These are phyloP conservation scores for Melanchra persicariae DNA, from an alignment of 2,888 invertebrate species.

Conservation along the genomic window DNA sequence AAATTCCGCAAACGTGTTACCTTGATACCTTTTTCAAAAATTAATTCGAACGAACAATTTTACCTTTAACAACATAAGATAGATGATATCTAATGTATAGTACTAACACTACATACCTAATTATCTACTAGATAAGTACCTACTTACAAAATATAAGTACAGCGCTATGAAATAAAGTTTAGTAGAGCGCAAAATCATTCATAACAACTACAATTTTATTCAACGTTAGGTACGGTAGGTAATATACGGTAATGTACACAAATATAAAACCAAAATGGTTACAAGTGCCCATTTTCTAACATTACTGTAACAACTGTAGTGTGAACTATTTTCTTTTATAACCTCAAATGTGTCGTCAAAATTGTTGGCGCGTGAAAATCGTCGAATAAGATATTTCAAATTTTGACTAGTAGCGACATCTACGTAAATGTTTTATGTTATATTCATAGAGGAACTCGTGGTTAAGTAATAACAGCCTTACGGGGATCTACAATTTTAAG, in stretches of 20 bases:
- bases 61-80: no score
- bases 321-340: constrained; percentile 50
- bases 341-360: constrained; percentile 54
- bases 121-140: neutral
- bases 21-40: no score
- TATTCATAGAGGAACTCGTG: no score
- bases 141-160: neutral
- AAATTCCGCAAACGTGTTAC: no score
- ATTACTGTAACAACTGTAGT: constrained; percentile 25
- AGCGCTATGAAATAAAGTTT: constrained; percentile 32
- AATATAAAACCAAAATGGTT: constrained; percentile 25
- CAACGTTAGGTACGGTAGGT: constrained; percentile 23
- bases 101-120: no score
- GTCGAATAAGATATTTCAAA: constrained; percentile 45
- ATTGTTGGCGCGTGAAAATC: constrained; percentile 49
- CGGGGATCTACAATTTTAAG: no score
- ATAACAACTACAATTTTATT: constrained; percentile 30
- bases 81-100: neutral
- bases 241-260: constrained; percentile 24
- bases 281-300: constrained; percentile 25
- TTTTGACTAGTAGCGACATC: constrained; percentile 30
- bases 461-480: no score
- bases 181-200: constrained; percentile 51
- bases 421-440: constrained; percentile 34
- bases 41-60: no score